A percentile compares a stretch with the other conserved stretches of the same genome.
Evolutionary conservation across 2,797 vertebrate species (phyloP).

Genomic region (Picus viridis): DNA sequence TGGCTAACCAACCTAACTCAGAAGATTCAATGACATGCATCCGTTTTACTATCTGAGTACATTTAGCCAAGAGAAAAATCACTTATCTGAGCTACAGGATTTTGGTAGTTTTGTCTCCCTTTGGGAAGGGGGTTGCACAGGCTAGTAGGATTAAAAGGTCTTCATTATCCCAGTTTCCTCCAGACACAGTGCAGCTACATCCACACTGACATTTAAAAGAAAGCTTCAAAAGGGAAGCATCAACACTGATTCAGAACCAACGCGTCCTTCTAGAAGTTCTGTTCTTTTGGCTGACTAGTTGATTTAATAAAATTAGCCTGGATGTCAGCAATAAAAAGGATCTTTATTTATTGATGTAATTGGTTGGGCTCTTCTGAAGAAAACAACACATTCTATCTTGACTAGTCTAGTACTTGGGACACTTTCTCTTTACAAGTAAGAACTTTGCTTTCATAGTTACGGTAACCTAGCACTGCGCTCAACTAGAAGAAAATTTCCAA

Average conservation of each 20-base stretch:
- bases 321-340: not conserved
- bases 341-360: not conserved
- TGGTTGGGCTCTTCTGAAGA: not conserved
- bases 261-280: not conserved
- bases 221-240: not conserved
- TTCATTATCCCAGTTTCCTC: not conserved
- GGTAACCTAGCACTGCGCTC: not conserved
- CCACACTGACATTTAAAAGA: not conserved
- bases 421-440: not conserved
- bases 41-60: not conserved
- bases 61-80: not conserved
- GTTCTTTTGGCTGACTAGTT: not conserved
- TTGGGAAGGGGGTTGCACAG: not conserved
- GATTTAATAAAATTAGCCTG: not conserved
- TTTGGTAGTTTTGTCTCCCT: not conserved
- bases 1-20: not conserved
- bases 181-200: not conserved
- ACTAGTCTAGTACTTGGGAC: not conserved
- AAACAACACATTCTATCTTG: not conserved
- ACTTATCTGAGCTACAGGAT: not conserved
- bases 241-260: not conserved
- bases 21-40: not conserved
- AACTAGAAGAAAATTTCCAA: not conserved
- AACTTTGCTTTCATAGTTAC: not conserved
- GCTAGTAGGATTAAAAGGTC: not conserved